phyloP scores from a whole-genome alignment of 2,797 vertebrate genomes.

The Coregonus sp. region DNA sequence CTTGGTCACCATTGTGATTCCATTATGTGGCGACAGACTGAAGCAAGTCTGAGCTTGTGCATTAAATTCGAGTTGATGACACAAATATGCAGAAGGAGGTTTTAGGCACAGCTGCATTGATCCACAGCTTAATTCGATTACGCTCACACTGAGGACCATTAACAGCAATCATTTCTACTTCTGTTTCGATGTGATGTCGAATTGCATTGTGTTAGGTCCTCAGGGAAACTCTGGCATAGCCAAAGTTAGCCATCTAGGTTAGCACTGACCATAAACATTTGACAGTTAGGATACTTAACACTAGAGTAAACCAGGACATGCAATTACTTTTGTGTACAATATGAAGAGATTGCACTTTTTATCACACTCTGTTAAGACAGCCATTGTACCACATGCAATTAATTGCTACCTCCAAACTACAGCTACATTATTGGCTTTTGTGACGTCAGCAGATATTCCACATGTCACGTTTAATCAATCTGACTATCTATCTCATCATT shows the following conservation, averaged over 20 bases:
- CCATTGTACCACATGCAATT: background rate
- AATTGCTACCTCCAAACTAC: background rate
- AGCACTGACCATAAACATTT: background rate
- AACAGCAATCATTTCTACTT: conserved; percentile 19
- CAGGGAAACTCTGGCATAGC: background rate
- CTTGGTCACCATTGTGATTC: conserved; percentile 19
- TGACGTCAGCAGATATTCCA: background rate
- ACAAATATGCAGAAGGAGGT: conserved; percentile 40
- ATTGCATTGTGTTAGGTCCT: background rate
- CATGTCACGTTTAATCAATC: background rate
- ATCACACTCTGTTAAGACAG: background rate
- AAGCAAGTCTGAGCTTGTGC: conserved; percentile 28
- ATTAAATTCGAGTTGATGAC: conserved; percentile 41
- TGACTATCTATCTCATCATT: background rate
- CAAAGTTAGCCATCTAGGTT: background rate
- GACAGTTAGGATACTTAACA: background rate
- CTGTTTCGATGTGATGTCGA: conserved; percentile 3
- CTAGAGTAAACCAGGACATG: background rate
- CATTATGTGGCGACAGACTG: conserved; percentile 31
- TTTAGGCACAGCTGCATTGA: conserved; percentile 34
- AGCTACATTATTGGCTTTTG: background rate
- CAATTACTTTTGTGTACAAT: background rate
- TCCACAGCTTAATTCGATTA: conserved; percentile 48
- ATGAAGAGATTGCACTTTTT: background rate
- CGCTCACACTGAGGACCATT: conserved; percentile 34